Base-by-base conservation (phyloP, 2,113 vertebrate species). In the Sinocyclocheilus anophthalmus region DNA sequence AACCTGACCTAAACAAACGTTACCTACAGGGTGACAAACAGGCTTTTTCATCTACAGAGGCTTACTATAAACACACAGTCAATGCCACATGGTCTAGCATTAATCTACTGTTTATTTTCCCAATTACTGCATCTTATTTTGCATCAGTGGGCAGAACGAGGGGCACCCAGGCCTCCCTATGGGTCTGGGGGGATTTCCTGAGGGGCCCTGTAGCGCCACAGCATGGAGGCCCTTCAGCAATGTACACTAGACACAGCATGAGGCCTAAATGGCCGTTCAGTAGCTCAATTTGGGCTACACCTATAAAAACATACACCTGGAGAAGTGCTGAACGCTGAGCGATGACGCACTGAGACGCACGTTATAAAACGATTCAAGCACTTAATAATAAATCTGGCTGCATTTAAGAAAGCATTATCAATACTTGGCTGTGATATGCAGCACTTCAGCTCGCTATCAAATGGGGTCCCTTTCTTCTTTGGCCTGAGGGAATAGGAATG, bases 51-150 rank as follows among this genome's bases (percentile, higher is more conserved):
- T 55, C 30, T 33, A 33, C 30, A 33, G 30, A 33, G 30, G 30
- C 22, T 76, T 39, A 84, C 5, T 26, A 45, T 65, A 76, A 61
- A 76, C 80, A 87, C 26, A 57, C 39, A 42, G 30, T 33, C 53
- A 24, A 63, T 53, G 24, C 16, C 10, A 37, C 55, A 70, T 75
- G 57, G 37, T 39, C 37, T 42, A 73, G 42, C 37, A 50, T 81
- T 86, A 76, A 86, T 57, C 42, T 53, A 24, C 70, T 67, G 85
- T 63, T 67, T 83, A 76, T 83, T 82, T 76, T 76, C n/a, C 26
- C 26, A 81, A 86, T 83, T 83, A 86, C 67, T 53, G 69, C 33
- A 48, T 11, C 39, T 26, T 59, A 55, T 80, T 33, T 72, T 75
- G n/a, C 39, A 4, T 65, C 79, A 76, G 42, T 63, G 14, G 57